phyloP scores from a whole-genome alignment of 2,113 vertebrate genomes.

The Grantiella picta region DNA sequence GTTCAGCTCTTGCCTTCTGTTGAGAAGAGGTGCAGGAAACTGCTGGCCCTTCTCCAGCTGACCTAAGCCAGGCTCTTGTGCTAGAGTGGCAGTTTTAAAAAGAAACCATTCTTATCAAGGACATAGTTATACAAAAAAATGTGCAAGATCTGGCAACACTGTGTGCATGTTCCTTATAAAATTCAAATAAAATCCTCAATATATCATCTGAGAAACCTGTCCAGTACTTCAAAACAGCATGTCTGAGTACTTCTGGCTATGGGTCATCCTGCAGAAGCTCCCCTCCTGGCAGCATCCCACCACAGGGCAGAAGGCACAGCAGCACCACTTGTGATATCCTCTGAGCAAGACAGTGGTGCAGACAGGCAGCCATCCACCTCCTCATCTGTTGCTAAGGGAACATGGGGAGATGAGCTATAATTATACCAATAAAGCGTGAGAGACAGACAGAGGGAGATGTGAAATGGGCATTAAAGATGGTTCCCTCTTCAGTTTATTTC shows the following conservation, averaged over 20 bases:
- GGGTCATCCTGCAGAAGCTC: neutral
- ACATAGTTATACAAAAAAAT: neutral
- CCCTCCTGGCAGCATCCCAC: neutral
- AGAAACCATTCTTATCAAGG: neutral
- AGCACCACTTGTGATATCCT: neutral
- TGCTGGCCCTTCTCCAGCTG: neutral
- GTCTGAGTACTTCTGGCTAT: neutral
- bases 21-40: neutral
- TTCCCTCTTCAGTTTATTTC: neutral
- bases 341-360: fast-evolving
- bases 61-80: neutral
- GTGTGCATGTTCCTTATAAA: neutral
- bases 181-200: neutral
- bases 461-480: neutral
- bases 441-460: neutral
- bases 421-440: constrained; percentile 24
- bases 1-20: neutral
- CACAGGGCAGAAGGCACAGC: neutral
- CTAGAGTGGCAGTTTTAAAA: neutral
- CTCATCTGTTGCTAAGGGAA: constrained; percentile 51
- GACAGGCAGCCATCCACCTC: constrained; percentile 22
- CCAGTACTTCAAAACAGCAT: neutral
- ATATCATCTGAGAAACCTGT: neutral
- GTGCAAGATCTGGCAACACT: neutral
- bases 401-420: constrained; percentile 18